Evolutionary conservation across 2,888 invertebrate species (phyloP).

Genomic region (Aproaerema taeniolella): DNA sequence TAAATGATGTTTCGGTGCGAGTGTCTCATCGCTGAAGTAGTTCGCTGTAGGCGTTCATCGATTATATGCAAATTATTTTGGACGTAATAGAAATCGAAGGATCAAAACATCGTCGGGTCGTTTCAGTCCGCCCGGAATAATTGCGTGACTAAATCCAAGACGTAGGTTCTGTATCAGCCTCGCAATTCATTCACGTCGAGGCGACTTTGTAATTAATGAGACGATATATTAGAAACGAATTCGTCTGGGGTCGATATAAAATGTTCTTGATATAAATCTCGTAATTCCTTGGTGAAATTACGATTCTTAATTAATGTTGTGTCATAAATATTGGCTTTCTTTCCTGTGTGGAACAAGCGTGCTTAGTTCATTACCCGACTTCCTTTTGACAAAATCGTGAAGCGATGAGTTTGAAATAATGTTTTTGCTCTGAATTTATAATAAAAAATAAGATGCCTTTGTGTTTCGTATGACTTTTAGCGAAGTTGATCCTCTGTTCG

Average conservation of each 20-base stretch:
- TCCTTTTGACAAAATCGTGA: constrained; percentile 5
- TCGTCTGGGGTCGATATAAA: constrained; percentile 49
- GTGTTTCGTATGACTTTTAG: no score
- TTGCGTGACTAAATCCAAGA: constrained; percentile 56
- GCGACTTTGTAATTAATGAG: constrained; percentile 53
- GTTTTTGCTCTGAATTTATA: no score
- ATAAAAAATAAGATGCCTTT: no score
- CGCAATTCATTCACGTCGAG: constrained; percentile 51
- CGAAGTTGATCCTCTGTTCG: no score
- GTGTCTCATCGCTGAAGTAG: constrained; percentile 19
- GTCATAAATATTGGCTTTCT: constrained; percentile 11
- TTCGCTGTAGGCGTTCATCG: constrained; percentile 30
- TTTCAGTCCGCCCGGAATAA: constrained; percentile 40
- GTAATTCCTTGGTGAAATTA: constrained; percentile 24
- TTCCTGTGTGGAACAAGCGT: constrained; percentile 6
- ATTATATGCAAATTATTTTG: constrained; percentile 45
- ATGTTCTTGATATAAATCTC: constrained; percentile 37
- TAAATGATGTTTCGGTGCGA: constrained; percentile 21
- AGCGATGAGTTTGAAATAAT: no score
- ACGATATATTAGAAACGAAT: constrained; percentile 52
- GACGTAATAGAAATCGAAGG: constrained; percentile 43
- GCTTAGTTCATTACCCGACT: constrained; percentile 4
- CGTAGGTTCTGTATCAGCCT: constrained; percentile 44
- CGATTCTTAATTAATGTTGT: constrained; percentile 13
- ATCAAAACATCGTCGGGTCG: constrained; percentile 34